Evolutionary conservation across 1,140 invertebrate genomes (phyloP).

Genomic region (Oscheius sp.): DNA sequence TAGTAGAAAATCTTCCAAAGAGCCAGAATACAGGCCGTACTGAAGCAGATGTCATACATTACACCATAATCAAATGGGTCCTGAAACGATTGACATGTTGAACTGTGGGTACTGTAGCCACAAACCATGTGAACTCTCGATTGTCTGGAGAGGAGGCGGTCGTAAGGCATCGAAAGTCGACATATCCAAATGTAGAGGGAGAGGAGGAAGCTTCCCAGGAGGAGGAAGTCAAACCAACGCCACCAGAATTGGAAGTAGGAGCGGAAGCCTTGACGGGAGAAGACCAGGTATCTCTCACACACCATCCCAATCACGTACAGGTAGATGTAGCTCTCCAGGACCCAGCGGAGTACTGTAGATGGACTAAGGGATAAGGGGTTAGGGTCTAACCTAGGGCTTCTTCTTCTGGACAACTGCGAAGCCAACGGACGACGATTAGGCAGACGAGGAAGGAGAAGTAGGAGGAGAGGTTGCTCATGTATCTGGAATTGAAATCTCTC

Average conservation of each 20-base stretch:
- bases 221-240: constrained; percentile 36
- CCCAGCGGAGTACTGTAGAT: too few species aligned
- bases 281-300: constrained; percentile 25
- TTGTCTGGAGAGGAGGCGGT: background rate
- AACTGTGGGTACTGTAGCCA: background rate
- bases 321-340: constrained; percentile 31
- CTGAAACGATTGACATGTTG: background rate
- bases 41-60: constrained; percentile 45
- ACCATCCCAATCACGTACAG: constrained; percentile 39
- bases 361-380: too few species aligned
- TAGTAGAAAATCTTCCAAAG: constrained; percentile 43
- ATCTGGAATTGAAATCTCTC: constrained; percentile 32
- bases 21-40: constrained; percentile 35
- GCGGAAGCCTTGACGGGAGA: constrained; percentile 20
- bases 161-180: background rate
- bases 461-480: constrained; percentile 29
- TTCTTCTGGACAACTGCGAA: too few species aligned
- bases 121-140: constrained; percentile 14
- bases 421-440: constrained; percentile 18
- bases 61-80: constrained; percentile 9
- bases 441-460: constrained; percentile 34
- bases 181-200: constrained; percentile 1
- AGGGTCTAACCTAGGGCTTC: too few species aligned
- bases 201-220: background rate
- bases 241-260: constrained; percentile 46